Conservation (phyloP, 35 echinoderm and acorn worm genomes). For the Eucidaris tribuloides region DNA sequence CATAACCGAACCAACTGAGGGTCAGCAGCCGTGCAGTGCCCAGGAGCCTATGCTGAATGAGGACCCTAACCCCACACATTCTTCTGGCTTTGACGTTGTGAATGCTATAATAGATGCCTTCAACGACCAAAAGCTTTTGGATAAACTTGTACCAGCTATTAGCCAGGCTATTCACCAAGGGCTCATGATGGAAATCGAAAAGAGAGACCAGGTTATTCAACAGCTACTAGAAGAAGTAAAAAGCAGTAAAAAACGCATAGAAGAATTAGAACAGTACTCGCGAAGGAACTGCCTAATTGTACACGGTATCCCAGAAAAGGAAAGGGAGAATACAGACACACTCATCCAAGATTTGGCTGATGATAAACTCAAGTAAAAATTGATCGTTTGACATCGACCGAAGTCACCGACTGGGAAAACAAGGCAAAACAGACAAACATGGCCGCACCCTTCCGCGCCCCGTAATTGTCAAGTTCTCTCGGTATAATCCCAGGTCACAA, state of each 20-base stretch:
- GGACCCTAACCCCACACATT: no score
- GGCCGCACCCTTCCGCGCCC: background rate
- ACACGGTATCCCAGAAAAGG: constrained; percentile 33
- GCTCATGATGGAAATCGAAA: background rate
- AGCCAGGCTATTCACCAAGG: background rate
- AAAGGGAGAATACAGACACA: constrained; percentile 18
- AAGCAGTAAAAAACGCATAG: background rate
- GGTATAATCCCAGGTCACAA: no score
- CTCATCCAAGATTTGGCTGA: background rate
- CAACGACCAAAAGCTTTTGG: background rate
- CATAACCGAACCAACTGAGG: no score
- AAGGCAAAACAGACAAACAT: background rate
- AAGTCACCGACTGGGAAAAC: constrained; percentile 25
- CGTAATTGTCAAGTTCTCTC: background rate
- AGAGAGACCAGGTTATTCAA: background rate
- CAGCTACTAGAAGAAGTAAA: background rate
- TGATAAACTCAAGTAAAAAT: background rate
- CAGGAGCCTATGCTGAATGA: no score
- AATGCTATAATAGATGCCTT: background rate
- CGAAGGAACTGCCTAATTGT: constrained; percentile 22
- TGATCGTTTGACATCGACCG: constrained; percentile 25
- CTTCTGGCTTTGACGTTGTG: no score
- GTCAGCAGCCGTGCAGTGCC: no score
- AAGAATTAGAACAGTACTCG: constrained; percentile 49
- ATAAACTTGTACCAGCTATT: background rate